Evolutionary conservation across 2,888 invertebrate genomes (phyloP).

Genomic region (Pollenia griseotomentosa): DNA sequence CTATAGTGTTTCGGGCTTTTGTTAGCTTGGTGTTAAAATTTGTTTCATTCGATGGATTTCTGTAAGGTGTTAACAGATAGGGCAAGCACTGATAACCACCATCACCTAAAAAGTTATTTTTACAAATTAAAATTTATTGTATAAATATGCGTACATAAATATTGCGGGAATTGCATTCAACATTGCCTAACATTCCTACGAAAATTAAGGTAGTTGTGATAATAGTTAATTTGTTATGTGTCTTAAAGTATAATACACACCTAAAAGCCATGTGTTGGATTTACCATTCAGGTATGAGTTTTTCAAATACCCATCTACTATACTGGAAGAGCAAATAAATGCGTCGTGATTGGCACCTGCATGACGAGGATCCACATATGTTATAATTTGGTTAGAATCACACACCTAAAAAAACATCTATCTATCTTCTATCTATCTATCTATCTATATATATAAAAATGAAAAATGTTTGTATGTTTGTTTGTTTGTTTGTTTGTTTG

Average conservation of each 20-base stretch:
- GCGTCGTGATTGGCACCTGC: slow-evolving; percentile 2
- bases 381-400: neutral
- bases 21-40: slow-evolving; percentile 11
- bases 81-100: slow-evolving; percentile 5
- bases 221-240: neutral
- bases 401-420: neutral
- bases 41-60: neutral
- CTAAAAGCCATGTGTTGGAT: slow-evolving; percentile 5
- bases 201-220: too few species aligned
- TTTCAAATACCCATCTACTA: neutral
- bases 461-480: too few species aligned
- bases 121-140: neutral
- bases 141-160: neutral
- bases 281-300: neutral
- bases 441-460: too few species aligned
- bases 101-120: too few species aligned
- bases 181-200: too few species aligned
- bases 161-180: too few species aligned
- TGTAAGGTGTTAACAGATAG: neutral
- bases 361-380: neutral
- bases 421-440: too few species aligned
- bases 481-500: too few species aligned
- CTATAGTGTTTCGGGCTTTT: slow-evolving; percentile 13
- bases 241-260: neutral
- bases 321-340: neutral